Percentiles rank a stretch among this genome's conserved stretches.
Conservation (phyloP, 2,113 vertebrate genomes). For the Suncus etruscus region DNA sequence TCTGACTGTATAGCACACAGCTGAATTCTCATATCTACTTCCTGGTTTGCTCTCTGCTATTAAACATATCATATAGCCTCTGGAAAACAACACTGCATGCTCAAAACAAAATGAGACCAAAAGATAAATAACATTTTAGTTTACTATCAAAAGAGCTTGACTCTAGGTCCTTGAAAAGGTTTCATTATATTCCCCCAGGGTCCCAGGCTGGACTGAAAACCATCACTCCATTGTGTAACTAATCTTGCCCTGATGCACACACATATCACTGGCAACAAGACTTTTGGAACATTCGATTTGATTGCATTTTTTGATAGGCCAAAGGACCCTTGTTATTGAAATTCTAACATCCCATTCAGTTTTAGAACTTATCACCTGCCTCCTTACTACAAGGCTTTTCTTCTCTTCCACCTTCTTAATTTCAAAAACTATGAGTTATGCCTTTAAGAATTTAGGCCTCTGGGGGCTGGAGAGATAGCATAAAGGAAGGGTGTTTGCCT, state of each 20-base stretch:
- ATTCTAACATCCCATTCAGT: not conserved
- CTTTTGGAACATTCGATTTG: not conserved
- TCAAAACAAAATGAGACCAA: slow-evolving; percentile 15
- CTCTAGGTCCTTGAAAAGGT: not conserved
- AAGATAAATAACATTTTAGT: not conserved
- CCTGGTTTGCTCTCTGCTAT: not conserved
- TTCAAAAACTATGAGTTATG: not conserved
- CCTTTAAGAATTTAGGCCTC: not conserved
- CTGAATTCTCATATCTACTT: not conserved
- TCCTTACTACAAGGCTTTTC: not conserved
- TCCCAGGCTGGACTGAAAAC: not conserved
- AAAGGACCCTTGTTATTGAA: not conserved
- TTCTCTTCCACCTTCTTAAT: not conserved
- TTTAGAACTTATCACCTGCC: not conserved
- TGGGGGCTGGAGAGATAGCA: too few species aligned
- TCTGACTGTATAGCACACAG: slow-evolving; percentile 34
- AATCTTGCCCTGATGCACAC: not conserved
- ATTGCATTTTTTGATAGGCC: not conserved
- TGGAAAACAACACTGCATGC: not conserved
- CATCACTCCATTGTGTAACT: not conserved
- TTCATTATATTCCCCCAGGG: too few species aligned
- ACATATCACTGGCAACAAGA: not conserved
- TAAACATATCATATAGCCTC: not conserved
- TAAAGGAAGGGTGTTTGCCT: too few species aligned
- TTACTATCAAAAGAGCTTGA: not conserved